Evolutionary conservation across 2,113 vertebrate genomes (phyloP).

Genomic region (Silurus glanis): DNA sequence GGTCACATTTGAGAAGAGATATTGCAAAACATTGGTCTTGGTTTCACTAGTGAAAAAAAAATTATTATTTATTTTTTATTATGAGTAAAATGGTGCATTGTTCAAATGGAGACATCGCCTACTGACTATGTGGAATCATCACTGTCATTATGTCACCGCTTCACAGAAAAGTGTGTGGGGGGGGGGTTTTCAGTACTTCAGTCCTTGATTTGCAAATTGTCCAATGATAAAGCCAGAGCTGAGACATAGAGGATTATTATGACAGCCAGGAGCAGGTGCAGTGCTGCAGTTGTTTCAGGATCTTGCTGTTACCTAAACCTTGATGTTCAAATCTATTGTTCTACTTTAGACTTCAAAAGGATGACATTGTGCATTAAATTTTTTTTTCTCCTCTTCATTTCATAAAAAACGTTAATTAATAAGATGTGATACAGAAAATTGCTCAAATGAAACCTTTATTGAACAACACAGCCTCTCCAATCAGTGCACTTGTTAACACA

Average conservation of each 20-base stretch:
- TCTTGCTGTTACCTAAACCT: not conserved
- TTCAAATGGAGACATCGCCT: constrained; percentile 65
- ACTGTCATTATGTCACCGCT: constrained; percentile 61
- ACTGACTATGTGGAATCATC: constrained; percentile 62
- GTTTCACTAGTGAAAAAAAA: not conserved
- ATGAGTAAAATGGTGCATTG: constrained; percentile 62
- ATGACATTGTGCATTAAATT: not conserved
- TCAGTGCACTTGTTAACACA: too few relatives aligned
- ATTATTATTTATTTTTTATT: not conserved
- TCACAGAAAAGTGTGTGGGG: constrained; percentile 52
- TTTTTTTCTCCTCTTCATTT: too few relatives aligned
- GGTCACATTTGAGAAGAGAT: not conserved
- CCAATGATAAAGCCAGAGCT: not conserved
- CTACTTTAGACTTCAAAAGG: not conserved
- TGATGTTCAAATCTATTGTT: not conserved
- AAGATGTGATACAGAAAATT: too few relatives aligned
- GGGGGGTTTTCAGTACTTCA: not conserved
- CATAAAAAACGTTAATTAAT: too few relatives aligned
- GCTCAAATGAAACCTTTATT: too few relatives aligned
- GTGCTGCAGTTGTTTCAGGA: not conserved
- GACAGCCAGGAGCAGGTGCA: not conserved
- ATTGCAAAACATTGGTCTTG: not conserved
- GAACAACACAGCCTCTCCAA: too few relatives aligned
- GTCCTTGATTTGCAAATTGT: not conserved
- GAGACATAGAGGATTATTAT: not conserved